Conservation (phyloP, 2,888 invertebrate genomes). For the Hemaris fuciformis region DNA sequence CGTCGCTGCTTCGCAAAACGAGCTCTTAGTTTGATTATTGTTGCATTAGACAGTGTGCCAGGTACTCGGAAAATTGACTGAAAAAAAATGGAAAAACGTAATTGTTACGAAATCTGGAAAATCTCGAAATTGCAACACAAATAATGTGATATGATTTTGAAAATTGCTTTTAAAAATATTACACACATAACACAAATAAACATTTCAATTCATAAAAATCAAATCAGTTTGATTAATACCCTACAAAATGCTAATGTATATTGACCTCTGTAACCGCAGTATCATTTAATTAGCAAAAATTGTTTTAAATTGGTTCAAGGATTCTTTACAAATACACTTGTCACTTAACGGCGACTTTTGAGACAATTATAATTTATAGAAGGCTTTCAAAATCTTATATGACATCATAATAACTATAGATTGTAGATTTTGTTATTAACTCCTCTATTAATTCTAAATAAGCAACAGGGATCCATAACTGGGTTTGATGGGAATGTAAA, state of each 20-base stretch:
- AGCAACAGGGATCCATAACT: too few relatives aligned
- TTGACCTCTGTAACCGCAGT: background rate
- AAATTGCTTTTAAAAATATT: too few relatives aligned
- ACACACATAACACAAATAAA: too few relatives aligned
- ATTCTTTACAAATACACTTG: background rate
- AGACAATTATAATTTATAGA: background rate
- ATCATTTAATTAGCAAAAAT: background rate
- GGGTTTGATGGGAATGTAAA: too few relatives aligned
- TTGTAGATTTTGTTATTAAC: too few relatives aligned
- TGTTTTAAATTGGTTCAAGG: constrained; percentile 3
- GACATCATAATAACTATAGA: too few relatives aligned
- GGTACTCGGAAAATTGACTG: constrained; percentile 92
- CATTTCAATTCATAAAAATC: too few relatives aligned
- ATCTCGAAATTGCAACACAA: too few relatives aligned
- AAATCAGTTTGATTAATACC: background rate
- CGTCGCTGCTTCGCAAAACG: constrained; percentile 79
- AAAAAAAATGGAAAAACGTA: constrained; percentile 42
- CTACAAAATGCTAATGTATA: background rate
- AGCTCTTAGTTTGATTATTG: constrained; percentile 83
- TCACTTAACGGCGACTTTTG: background rate
- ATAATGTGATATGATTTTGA: too few relatives aligned
- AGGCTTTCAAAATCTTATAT: too few relatives aligned
- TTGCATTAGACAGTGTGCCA: constrained; percentile 86
- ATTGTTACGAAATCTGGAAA: too few relatives aligned
- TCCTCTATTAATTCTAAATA: too few relatives aligned